Evolutionary conservation across 1,140 invertebrate species (phyloP).

Genomic region (Diplogasteroides magnus): DNA sequence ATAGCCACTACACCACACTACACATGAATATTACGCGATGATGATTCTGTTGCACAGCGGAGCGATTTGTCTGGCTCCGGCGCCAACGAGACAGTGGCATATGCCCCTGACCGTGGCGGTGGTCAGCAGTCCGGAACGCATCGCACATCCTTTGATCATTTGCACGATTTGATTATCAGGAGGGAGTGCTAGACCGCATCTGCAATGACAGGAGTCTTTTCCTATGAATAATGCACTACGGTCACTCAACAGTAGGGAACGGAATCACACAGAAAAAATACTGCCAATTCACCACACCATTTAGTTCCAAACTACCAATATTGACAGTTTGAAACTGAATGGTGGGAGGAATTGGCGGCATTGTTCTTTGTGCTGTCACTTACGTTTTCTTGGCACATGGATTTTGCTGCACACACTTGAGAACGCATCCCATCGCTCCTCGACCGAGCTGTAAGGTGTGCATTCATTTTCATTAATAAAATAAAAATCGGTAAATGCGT

Average conservation of each 20-base stretch:
- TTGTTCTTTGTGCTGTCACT: neutral
- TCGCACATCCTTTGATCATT: slow-evolving; percentile 30
- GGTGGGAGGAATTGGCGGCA: neutral
- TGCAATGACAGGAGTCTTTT: too few relatives aligned
- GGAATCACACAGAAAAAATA: too few relatives aligned
- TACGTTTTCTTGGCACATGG: neutral
- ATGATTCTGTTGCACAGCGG: neutral
- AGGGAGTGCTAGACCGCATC: slow-evolving; percentile 34
- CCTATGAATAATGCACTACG: too few relatives aligned
- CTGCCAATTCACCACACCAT: too few relatives aligned
- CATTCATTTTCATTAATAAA: neutral
- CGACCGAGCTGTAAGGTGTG: slow-evolving; percentile 29
- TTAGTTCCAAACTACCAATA: neutral
- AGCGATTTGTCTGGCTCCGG: slow-evolving; percentile 15
- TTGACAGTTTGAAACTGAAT: neutral
- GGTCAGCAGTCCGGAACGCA: slow-evolving; percentile 32
- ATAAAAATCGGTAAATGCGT: neutral
- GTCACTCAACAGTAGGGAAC: too few relatives aligned
- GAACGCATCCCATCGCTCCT: slow-evolving; percentile 18
- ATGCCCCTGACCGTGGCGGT: slow-evolving; percentile 18
- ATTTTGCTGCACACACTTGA: slow-evolving; percentile 28
- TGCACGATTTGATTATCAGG: slow-evolving; percentile 30
- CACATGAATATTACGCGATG: too few relatives aligned
- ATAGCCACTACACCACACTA: too few relatives aligned
- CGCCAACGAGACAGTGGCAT: slow-evolving; percentile 28